Conservation (phyloP, 1,140 invertebrate species). For the Cydia pomonella region DNA sequence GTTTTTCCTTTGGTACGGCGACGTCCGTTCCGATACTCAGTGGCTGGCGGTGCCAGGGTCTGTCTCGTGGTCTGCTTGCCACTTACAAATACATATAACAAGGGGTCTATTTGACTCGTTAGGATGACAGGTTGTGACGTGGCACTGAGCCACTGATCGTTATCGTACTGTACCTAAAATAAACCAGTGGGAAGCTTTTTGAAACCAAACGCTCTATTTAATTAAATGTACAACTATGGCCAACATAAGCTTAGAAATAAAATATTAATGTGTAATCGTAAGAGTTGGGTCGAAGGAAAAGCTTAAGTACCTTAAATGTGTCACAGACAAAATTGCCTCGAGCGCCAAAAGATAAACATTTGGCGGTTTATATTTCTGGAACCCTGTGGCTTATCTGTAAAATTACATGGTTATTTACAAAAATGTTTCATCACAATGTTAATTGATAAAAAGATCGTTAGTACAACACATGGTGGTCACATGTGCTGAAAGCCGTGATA, state of each 20-base stretch:
- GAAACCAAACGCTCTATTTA: no score
- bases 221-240: no score
- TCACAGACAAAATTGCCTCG: neutral
- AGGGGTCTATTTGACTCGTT: neutral
- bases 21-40: conserved; percentile 42
- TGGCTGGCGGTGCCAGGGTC: conserved; percentile 64
- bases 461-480: conserved; percentile 16
- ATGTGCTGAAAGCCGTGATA: conserved; percentile 19
- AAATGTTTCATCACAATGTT: conserved; percentile 25
- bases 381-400: neutral
- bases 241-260: no score
- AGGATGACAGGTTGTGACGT: neutral
- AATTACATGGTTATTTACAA: conserved; percentile 12
- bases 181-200: no score
- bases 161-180: no score
- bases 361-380: conserved; percentile 3
- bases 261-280: no score
- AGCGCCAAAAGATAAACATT: neutral
- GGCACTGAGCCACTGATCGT: neutral
- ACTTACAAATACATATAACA: conserved; percentile 40
- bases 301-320: neutral
- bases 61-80: conserved; percentile 36
- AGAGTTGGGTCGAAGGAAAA: no score
- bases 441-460: conserved; percentile 27
- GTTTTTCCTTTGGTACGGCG: neutral